Percentiles rank a stretch among this genome's conserved stretches.
Conservation (phyloP, 2,797 vertebrate species). For the Saxicola maurus region DNA sequence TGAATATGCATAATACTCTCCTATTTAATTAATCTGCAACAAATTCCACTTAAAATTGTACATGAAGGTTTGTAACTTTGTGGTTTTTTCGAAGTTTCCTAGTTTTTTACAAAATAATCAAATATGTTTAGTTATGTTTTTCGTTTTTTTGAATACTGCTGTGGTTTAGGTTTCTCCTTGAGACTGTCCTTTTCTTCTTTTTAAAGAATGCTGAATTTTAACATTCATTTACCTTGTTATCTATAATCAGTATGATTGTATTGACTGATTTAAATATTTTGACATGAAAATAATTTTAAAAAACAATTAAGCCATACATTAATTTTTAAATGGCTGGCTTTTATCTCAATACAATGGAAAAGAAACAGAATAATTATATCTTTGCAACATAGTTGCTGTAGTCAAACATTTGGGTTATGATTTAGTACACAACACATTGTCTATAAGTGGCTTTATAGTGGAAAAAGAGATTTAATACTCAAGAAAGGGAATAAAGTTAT, state of each 20-base stretch:
- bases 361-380: slow-evolving; percentile 14
- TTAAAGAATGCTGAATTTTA: background rate
- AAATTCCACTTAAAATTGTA: background rate
- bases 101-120: background rate
- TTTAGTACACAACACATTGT: background rate
- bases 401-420: slow-evolving; percentile 11
- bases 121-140: background rate
- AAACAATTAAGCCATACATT: background rate
- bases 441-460: background rate
- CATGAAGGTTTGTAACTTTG: background rate
- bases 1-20: background rate
- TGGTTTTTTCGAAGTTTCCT: background rate
- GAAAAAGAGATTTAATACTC: background rate
- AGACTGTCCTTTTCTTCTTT: background rate
- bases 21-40: background rate
- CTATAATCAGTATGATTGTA: background rate
- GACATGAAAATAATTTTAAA: background rate
- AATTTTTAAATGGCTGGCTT: background rate
- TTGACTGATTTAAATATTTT: background rate
- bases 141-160: background rate
- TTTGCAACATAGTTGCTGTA: background rate
- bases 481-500: background rate
- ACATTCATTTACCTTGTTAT: background rate
- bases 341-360: background rate
- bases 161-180: background rate